These are phyloP conservation scores for Molossus molossus DNA, from an alignment of 2,797 vertebrate species.

Conservation along the genomic window DNA sequence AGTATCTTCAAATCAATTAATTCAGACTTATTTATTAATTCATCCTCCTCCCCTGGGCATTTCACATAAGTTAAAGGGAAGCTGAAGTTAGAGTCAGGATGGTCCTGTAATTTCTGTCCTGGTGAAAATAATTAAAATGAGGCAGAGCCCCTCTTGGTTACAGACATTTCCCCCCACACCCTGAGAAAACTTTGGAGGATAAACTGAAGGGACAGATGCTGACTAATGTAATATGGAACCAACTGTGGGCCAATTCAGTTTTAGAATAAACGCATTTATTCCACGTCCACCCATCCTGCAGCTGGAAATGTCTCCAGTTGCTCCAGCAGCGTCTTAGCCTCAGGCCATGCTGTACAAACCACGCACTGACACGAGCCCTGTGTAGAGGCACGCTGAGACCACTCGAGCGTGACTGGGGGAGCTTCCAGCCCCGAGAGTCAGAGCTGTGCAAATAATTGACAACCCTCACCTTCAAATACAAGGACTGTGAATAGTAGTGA, in stretches of 20 bases:
- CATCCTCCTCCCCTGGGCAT: background rate
- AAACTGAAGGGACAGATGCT: conserved; percentile 2
- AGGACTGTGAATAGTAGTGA: background rate
- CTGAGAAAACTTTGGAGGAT: conserved; percentile 13
- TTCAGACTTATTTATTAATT: conserved; percentile 25
- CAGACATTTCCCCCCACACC: background rate
- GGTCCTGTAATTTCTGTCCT: background rate
- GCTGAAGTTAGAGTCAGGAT: background rate
- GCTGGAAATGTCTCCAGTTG: background rate
- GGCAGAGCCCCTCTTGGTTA: background rate
- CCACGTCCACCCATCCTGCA: background rate
- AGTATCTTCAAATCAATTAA: background rate
- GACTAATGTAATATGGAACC: background rate
- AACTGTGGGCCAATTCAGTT: background rate
- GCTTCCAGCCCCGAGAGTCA: background rate
- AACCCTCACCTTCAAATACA: background rate
- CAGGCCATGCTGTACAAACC: rapidly evolving
- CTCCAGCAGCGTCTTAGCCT: background rate
- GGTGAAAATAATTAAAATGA: conserved; percentile 50
- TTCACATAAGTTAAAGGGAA: background rate
- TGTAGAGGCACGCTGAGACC: background rate
- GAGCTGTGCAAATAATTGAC: background rate
- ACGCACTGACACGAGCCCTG: background rate
- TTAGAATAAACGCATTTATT: background rate
- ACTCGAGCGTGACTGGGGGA: background rate